These are phyloP conservation scores for Hydropsyche tenuis DNA, from an alignment of 1,140 invertebrate genomes.

Conservation along the genomic window DNA sequence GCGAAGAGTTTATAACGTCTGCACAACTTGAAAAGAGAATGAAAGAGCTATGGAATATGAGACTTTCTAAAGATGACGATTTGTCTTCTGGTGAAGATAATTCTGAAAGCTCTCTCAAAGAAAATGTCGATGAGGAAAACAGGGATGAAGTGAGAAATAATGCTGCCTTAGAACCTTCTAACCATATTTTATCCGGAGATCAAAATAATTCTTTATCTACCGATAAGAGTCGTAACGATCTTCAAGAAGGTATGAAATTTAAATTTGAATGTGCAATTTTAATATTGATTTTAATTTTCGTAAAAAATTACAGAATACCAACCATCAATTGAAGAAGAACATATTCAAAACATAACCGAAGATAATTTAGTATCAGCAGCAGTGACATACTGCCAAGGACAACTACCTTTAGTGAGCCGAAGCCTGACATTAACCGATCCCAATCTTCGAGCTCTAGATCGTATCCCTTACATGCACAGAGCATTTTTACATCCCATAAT, in stretches of 20 bases:
- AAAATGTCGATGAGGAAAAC: slow-evolving; percentile 50
- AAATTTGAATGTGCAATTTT: background rate
- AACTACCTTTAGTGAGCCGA: slow-evolving; percentile 76
- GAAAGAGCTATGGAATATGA: slow-evolving; percentile 68
- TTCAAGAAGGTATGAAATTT: slow-evolving; percentile 36
- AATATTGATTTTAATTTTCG: background rate
- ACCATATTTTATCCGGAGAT: slow-evolving; percentile 41
- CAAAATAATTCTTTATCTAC: slow-evolving; percentile 37
- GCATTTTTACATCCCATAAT: slow-evolving; percentile 74
- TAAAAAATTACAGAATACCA: slow-evolving; percentile 55
- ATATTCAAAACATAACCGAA: slow-evolving; percentile 77
- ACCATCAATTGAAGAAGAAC: slow-evolving; percentile 58
- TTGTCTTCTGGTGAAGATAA: slow-evolving; percentile 48
- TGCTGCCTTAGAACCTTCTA: slow-evolving; percentile 46
- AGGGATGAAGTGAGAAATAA: slow-evolving; percentile 17
- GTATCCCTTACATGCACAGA: slow-evolving; percentile 72
- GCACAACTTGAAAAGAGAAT: slow-evolving; percentile 75
- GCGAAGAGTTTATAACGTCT: slow-evolving; percentile 84
- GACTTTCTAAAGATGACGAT: slow-evolving; percentile 54
- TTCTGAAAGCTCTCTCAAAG: slow-evolving; percentile 53
- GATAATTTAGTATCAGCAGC: slow-evolving; percentile 82
- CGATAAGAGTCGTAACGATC: slow-evolving; percentile 32
- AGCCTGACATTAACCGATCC: slow-evolving; percentile 74
- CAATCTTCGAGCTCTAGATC: slow-evolving; percentile 68
- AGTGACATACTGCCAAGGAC: slow-evolving; percentile 78